These are phyloP conservation scores for Artibeus jamaicensis DNA, from an alignment of 2,797 vertebrate species.

Conservation along the genomic window DNA sequence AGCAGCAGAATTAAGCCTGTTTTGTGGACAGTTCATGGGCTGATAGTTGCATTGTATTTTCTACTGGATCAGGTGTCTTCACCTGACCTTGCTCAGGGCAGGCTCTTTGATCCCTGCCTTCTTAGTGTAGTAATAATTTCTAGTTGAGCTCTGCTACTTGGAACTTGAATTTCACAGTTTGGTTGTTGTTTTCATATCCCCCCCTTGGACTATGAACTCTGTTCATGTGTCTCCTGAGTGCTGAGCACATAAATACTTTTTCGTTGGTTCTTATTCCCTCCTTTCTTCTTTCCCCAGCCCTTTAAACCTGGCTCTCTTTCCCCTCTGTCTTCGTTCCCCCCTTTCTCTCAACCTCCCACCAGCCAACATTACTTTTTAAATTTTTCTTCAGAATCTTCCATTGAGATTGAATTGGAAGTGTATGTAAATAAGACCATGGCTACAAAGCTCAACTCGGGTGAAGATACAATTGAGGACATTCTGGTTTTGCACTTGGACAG, in stretches of 20 bases:
- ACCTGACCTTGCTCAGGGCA: not conserved
- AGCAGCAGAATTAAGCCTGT: not conserved
- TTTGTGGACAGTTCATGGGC: not conserved
- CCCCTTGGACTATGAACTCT: not conserved
- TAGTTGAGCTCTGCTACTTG: not conserved
- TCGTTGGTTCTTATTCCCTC: not conserved
- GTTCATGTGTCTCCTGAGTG: not conserved
- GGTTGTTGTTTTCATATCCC: not conserved
- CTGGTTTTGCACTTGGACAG: constrained; percentile 93
- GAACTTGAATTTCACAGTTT: not conserved
- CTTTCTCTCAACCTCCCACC: not conserved
- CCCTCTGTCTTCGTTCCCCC: not conserved
- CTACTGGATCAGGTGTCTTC: not conserved
- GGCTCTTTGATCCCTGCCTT: constrained; percentile 5
- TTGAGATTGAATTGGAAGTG: constrained; percentile 92
- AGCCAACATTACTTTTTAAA: not conserved
- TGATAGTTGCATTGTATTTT: not conserved
- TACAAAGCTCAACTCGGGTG: constrained; percentile 90
- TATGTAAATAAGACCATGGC: constrained; percentile 95
- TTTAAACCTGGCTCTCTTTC: not conserved
- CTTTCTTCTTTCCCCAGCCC: not conserved
- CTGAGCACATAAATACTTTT: not conserved
- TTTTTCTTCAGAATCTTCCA: constrained; percentile 85
- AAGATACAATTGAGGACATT: constrained; percentile 94
- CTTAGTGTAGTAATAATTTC: not conserved